phyloP scores from a whole-genome alignment of 2,113 vertebrate genomes.

The Anser brachyrhynchus region DNA sequence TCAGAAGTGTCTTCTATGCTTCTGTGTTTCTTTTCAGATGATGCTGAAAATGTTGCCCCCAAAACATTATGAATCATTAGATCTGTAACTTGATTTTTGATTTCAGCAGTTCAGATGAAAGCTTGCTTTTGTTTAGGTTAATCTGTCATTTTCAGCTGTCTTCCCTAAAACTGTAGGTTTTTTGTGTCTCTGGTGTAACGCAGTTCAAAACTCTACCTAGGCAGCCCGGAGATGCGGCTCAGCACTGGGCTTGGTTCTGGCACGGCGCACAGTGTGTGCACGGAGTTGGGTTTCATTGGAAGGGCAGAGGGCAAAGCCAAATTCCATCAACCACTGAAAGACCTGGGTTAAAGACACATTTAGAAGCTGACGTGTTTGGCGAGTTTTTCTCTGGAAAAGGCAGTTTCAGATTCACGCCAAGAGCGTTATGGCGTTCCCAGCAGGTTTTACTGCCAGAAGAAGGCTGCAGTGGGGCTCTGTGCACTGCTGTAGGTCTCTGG shows the following conservation, averaged over 20 bases:
- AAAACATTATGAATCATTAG: neutral
- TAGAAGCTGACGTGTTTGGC: fast-evolving
- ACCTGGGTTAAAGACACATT: fast-evolving
- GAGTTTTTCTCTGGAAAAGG: neutral
- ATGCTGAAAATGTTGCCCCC: neutral
- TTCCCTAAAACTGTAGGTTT: neutral
- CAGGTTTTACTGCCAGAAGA: neutral
- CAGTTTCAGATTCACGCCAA: neutral
- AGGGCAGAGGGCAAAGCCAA: neutral
- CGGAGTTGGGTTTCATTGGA: neutral
- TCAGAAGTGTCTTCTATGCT: neutral
- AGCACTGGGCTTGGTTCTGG: neutral
- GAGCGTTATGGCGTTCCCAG: fast-evolving
- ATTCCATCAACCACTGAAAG: neutral
- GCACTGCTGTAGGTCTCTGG: fast-evolving
- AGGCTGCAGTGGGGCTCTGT: neutral
- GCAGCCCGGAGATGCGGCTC: no score
- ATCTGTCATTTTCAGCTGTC: neutral
- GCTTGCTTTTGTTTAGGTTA: neutral
- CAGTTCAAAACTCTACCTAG: neutral
- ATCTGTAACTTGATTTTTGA: neutral
- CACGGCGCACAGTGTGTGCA: neutral
- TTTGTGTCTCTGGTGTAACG: neutral
- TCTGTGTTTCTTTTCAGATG: neutral
- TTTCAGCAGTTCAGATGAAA: neutral